These are phyloP conservation scores for Portevinia maculata DNA, from an alignment of 2,888 invertebrate genomes.

Conservation along the genomic window DNA sequence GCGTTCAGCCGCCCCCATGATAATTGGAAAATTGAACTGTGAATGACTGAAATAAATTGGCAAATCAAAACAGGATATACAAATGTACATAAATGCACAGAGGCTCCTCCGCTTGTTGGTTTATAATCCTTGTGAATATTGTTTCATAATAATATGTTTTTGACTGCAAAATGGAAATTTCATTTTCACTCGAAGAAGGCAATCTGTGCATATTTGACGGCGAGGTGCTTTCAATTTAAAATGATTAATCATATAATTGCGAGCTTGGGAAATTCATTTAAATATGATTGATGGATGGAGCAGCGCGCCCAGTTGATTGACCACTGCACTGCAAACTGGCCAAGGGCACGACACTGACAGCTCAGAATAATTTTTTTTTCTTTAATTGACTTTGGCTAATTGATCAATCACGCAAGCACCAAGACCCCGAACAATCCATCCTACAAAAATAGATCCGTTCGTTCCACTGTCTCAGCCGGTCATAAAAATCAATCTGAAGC, in stretches of 20 bases:
- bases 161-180: not conserved
- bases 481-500: conserved; percentile 59
- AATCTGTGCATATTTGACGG: not conserved
- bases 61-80: conserved; percentile 55
- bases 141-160: conserved; percentile 13
- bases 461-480: conserved; percentile 12
- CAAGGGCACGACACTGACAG: conserved; percentile 52
- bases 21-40: conserved; percentile 64
- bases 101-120: conserved; percentile 1
- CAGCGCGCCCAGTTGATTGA: conserved; percentile 63
- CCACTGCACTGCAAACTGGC: conserved; percentile 59
- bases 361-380: conserved; percentile 30
- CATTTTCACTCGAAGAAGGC: too few species aligned
- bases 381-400: conserved; percentile 64
- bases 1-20: conserved; percentile 33
- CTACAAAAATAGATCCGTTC: conserved; percentile 48
- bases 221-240: too few species aligned
- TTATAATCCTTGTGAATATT: conserved; percentile 12
- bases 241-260: too few species aligned
- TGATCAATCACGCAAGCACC: conserved; percentile 57
- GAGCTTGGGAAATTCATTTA: too few species aligned
- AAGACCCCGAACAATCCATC: conserved; percentile 53
- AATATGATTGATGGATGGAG: conserved; percentile 66
- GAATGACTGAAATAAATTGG: conserved; percentile 65
- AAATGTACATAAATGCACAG: conserved; percentile 12